Evolutionary conservation across 2,113 vertebrate genomes (phyloP), one percentile per base, ranked within the genome.

Genomic region (Bos indicus): DNA sequence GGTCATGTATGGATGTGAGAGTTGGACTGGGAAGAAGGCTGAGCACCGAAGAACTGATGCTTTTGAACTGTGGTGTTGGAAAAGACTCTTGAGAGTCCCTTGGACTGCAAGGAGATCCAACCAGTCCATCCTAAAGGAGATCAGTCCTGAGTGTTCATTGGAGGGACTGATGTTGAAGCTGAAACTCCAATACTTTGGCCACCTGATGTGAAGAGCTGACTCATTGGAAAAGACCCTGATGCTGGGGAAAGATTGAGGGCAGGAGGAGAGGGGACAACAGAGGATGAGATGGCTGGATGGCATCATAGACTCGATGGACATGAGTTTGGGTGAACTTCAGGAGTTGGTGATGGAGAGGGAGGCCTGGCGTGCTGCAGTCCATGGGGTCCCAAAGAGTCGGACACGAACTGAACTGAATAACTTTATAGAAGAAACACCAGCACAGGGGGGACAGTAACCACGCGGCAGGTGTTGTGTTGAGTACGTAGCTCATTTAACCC

Each of bases 11-110:
- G 64, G 9, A 67, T 67, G 64, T 67, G 64, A 67, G 64, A 67
- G 1, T 5, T 36, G 64, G 17, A 67, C n/a, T 36, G 5, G 21
- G 5, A 67, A 36, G n/a, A 36, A 67, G 11, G 64, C 64, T 67
- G 64, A 67, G 17, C 4, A 0, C 17, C 0, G 2, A 67, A 67
- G n/a, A 36, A 67, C 1, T 67, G 64, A 36, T 36, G 33, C 17
- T 0, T 36, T 36, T 36, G 64, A 67, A 67, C 64, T 67, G n/a
- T 67, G 64, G 33, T 36, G 8, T 67, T 67, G 17, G 17, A 36
- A 9, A 67, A 67, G 64, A 67, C 64, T 36, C 33, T 67, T 67
- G 64, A 36, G 64, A 36, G 33, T 21, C 64, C 64, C 64, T 21
- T 67, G 64, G 64, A 21, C 64, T 67, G 17, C 64, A 67, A 67